These are phyloP conservation scores for Condylura cristata DNA, from an alignment of 2,113 vertebrate species.

Conservation along the genomic window DNA sequence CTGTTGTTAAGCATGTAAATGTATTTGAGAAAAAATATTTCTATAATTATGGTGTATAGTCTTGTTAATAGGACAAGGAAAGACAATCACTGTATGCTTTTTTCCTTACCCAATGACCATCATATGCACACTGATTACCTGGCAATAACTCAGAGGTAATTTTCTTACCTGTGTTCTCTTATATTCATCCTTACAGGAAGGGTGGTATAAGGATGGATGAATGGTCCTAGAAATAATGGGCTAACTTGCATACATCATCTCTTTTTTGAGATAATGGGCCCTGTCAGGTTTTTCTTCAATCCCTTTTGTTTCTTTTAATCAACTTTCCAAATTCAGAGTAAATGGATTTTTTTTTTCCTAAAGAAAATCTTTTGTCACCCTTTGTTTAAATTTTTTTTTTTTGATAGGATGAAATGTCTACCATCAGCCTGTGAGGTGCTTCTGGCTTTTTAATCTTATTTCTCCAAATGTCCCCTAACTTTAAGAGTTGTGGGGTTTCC, in stretches of 20 bases:
- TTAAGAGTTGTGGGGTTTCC: not conserved
- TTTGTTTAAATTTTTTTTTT: not conserved
- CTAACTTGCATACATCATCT: not conserved
- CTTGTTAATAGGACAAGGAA: not conserved
- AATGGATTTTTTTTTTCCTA: not conserved
- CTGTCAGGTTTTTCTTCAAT: not conserved
- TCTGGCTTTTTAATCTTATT: not conserved
- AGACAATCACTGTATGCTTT: not conserved
- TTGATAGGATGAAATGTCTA: not conserved
- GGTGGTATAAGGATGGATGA: not conserved
- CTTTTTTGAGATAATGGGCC: not conserved
- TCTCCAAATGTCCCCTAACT: not conserved
- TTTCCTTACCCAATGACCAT: not conserved
- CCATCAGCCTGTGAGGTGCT: not conserved
- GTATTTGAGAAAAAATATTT: not conserved
- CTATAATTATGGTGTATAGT: not conserved
- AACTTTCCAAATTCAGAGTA: not conserved
- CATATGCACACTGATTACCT: not conserved
- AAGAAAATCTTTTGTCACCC: not conserved
- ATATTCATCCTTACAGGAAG: not conserved
- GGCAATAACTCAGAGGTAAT: not conserved
- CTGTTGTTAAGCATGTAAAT: not conserved
- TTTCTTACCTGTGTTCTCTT: not conserved
- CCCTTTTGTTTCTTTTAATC: not conserved
- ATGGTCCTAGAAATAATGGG: not conserved